Evolutionary conservation across 2,888 invertebrate species (phyloP), one percentile per base, ranked within the genome.

Genomic region (Dryococelus australis): DNA sequence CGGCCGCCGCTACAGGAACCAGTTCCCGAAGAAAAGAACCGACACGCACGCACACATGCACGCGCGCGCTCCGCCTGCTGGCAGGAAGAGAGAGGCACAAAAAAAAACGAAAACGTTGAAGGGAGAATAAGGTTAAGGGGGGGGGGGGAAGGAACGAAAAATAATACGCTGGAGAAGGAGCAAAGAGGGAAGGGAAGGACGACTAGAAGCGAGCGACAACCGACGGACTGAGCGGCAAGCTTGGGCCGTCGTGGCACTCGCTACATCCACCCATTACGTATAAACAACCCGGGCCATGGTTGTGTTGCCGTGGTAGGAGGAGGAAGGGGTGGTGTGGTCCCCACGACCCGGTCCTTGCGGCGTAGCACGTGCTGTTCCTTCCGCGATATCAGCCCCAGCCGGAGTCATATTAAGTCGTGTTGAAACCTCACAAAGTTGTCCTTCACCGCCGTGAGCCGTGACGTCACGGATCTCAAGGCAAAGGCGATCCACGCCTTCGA

Each of bases 1-100:
- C 83, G 83, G 83, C 83, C 83, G 83, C 83, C 83, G 83, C 83
- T 28, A 43, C 28, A 28, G 83, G 86, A 86, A 86, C 86, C 86
- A 78, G 86, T 86, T 86, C 86, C 43, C 78, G 28, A 86, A 86
- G 86, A 86, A 86, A 86, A 86, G 86, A 86, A 86, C 86, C 86
- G 78, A 53, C 86, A 27, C 27, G 43, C 83, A 83, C 83, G 43
- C 83, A 83, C 83, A 83, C 83, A 83, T 24, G 24, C 83, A 83
- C 28, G 43, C 83, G 24, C 83, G 43, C 83, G 0, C 83, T 0
- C 78, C 87, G 28, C 35, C 16, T 20, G 85, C 43, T 2, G 65
- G 65, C 12, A n/a, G n/a, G 24, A 35, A 87, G 78, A 87, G 47
- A 85, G 79, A 13, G 35, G 43, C 53, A 43, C 27, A 84, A n/a